A percentile compares a stretch with the other conserved stretches of the same genome.
Conservation (phyloP, 1,140 invertebrate genomes). For the Drosophila sucinea region DNA sequence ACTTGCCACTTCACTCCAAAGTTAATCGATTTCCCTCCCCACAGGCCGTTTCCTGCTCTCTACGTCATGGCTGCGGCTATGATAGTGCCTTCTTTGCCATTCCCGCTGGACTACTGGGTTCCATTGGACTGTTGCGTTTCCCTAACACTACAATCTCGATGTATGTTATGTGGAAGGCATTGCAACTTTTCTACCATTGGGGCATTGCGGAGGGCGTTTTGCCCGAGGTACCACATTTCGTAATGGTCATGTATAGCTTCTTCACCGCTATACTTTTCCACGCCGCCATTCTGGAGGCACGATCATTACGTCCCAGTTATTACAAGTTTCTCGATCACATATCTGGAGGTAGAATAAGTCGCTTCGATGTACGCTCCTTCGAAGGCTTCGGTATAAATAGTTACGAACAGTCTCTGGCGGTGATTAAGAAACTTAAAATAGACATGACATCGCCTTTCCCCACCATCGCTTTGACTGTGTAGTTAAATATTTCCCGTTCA, state of each 20-base stretch:
- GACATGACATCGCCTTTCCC: constrained; percentile 51
- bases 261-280: constrained; percentile 92
- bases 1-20: background rate
- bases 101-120: constrained; percentile 86
- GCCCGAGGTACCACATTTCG: constrained; percentile 86
- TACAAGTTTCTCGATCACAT: constrained; percentile 91
- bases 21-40: background rate
- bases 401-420: constrained; percentile 80
- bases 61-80: constrained; percentile 84
- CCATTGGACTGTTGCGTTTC: constrained; percentile 86
- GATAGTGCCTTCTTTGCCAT: constrained; percentile 86
- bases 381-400: constrained; percentile 85
- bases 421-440: constrained; percentile 72
- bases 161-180: constrained; percentile 88
- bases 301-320: constrained; percentile 91
- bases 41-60: constrained; percentile 85
- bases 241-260: constrained; percentile 88
- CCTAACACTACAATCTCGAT: constrained; percentile 87
- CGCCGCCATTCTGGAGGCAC: constrained; percentile 90
- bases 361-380: constrained; percentile 82
- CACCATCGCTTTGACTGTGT: constrained; percentile 34
- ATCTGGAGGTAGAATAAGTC: constrained; percentile 83
- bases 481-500: background rate
- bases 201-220: constrained; percentile 85
- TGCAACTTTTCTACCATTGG: constrained; percentile 86